Evolutionary conservation across 2,888 invertebrate genomes (phyloP), one percentile per base, ranked within the genome.

Genomic region (Platerodrilus igneus): DNA sequence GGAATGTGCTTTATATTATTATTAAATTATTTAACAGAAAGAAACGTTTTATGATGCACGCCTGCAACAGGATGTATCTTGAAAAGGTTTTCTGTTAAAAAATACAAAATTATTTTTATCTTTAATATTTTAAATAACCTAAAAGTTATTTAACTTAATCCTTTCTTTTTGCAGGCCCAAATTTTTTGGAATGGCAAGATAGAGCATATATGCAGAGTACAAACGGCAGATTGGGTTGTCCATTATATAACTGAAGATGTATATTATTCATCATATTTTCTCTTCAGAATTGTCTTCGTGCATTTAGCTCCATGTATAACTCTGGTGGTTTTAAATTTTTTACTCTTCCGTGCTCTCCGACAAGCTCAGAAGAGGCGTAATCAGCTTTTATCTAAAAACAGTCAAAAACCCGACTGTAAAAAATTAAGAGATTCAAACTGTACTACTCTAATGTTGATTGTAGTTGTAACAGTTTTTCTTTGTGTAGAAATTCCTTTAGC

Each of bases 281-380:
- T 84, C 59, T 93, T 92, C 66, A 77, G 95, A 8, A 88, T 93
- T 7, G 69, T 94, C 4, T 91, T 90, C 67, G 91, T 95, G n/a
- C 91, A 95, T 63, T 72, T 91, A 47, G 74, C 91, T 40, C 95
- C 95, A 0, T 94, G 94, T 71, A 79, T 87, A 6, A 80, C 87
- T 2, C 74, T 96, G 23, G 90, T 94, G 0, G 83, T 90, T 10
- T 76, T 96, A 32, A 95, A 95, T 64, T 81, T 88, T 0, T 72
- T 93, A 5, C 77, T 96, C 3, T 91, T 94, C 63, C 72, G 79
- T 33, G 91, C 93, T 0, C 80, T 96, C 78, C 75, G 85, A 36
- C 78, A 82, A 48, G 94, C 94, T 0, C 88, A 92, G 61, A 60
- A 67, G 42, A 53, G 67, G 19, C 52, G 68, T 27, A 67, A 67